Evolutionary conservation across 2,888 invertebrate species (phyloP), one percentile per base, ranked within the genome.

Genomic region (Drosophila multiciliata): DNA sequence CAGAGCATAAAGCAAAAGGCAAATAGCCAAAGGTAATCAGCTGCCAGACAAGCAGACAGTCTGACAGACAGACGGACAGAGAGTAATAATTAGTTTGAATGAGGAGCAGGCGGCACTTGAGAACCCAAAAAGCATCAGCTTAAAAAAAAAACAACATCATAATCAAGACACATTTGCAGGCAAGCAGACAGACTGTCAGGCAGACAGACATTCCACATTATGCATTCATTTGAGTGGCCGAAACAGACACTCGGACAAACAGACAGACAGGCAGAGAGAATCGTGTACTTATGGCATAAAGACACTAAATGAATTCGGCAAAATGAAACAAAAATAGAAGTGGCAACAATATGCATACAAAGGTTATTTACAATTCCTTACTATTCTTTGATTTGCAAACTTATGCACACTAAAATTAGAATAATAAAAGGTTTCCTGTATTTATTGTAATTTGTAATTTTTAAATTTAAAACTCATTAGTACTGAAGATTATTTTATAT

Each of bases 21-120:
- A 85, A 81, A 80, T 75, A 80, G 77, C 77, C 70, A 66, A 73
- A 83, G 81, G 86, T 80, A 82, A 83, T 86, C 86, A 85, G 83
- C 83, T 75, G 84, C 61, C 58, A 50, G 72, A 52, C 75, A 68
- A 48, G 45, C 36, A 66, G 26, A 54, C 42, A 53, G 45, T 53
- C 65, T 67, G 64, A 73, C 40, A 61, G 23, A 57, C 35, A 42
- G n/a, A 42, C 36, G 48, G 26, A 61, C 35, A 54, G 50, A 67
- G 54, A 78, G 64, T 77, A 76, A 82, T 83, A 88, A 86, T 86
- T 87, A 82, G 82, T 82, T 81, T 78, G 75, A 83, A 78, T 78
- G 76, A 75, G 66, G 55, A 52, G 74, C 79, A 69, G 45, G 45
- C 68, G 68, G 69, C 76, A 84, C 82, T 87, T 71, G 71, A 83